phyloP scores from a whole-genome alignment of 2,888 invertebrate species.

The Troides aeacus region DNA sequence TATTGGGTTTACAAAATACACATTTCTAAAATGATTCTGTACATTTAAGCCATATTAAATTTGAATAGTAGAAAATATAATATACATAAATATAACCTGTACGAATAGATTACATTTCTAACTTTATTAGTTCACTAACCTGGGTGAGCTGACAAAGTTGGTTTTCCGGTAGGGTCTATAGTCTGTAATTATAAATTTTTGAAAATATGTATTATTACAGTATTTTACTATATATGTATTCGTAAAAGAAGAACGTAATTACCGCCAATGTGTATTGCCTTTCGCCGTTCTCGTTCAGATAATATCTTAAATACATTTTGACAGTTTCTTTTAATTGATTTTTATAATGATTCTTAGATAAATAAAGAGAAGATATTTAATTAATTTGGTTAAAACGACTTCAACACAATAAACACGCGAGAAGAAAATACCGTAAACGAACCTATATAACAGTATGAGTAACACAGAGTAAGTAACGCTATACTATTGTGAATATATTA shows the following conservation, averaged over 20 bases:
- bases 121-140: conserved; percentile 63
- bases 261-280: conserved; percentile 93
- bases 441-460: background rate
- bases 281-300: conserved; percentile 87
- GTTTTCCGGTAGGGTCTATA: conserved; percentile 86
- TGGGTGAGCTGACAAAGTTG: conserved; percentile 94
- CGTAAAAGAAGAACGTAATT: conserved; percentile 34
- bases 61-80: too few relatives aligned
- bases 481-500: too few relatives aligned
- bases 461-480: too few relatives aligned
- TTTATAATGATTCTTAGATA: background rate
- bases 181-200: conserved; percentile 81
- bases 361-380: background rate
- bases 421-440: background rate
- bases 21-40: too few relatives aligned
- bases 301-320: conserved; percentile 72
- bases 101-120: background rate
- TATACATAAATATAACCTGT: background rate
- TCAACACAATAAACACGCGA: background rate
- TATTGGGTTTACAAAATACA: too few relatives aligned
- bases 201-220: background rate
- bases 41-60: too few relatives aligned
- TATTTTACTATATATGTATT: background rate
- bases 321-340: background rate
- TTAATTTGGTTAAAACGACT: background rate